Conservation (phyloP, 92 coral and sea anemone species). For the Pocillopora meandrina region DNA sequence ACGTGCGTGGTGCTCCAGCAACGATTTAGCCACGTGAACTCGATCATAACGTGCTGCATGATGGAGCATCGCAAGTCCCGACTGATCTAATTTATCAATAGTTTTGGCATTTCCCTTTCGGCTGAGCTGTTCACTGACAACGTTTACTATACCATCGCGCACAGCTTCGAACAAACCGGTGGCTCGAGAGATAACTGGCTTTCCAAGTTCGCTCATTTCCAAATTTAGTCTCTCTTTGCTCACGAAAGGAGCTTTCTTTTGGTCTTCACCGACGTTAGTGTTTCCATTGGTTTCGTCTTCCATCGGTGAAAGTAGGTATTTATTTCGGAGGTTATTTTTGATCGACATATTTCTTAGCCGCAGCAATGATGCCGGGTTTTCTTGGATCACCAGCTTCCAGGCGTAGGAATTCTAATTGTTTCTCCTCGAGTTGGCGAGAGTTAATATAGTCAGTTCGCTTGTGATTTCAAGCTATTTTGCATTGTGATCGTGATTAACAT, state of each 20-base stretch:
- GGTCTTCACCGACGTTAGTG: background rate
- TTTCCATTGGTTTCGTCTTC: conserved; percentile 14
- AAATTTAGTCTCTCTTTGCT: conserved; percentile 25
- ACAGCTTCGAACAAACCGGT: conserved; percentile 61
- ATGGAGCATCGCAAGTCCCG: conserved; percentile 55
- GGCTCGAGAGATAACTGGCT: conserved; percentile 14
- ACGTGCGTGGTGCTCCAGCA: conserved; percentile 56
- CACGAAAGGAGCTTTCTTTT: background rate
- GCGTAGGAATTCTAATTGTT: background rate
- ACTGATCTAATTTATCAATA: conserved; percentile 50
- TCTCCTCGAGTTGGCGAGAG: background rate
- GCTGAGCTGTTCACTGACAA: conserved; percentile 40
- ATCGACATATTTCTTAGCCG: conserved; percentile 14
- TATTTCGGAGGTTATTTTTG: background rate
- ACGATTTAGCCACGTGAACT: conserved; percentile 27
- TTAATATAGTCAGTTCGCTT: background rate
- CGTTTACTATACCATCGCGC: conserved; percentile 53
- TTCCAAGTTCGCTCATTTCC: conserved; percentile 47
- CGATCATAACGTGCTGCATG: conserved; percentile 67
- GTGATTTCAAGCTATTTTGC: background rate
- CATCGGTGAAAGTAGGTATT: conserved; percentile 8
- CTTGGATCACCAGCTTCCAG: background rate
- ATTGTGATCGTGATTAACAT: conserved; percentile 17
- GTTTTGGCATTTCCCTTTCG: conserved; percentile 14
- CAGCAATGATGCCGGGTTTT: conserved; percentile 18